Base-by-base conservation (phyloP, 2,888 invertebrate species). In the Phortica okadai region DNA sequence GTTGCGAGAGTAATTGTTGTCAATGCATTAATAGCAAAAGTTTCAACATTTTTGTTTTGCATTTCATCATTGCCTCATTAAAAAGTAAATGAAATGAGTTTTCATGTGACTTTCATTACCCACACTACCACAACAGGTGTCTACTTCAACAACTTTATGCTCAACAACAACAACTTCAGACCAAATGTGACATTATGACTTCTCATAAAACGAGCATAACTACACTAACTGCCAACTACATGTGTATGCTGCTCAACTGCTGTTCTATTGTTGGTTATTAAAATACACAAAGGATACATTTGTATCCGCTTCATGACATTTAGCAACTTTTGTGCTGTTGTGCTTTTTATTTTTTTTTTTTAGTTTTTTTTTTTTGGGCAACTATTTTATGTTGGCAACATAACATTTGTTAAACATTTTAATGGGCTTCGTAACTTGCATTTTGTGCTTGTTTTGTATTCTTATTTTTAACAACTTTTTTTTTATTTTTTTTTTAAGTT, bases 281-380 rank as follows among this genome's bases (percentile, higher is more conserved):
- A 25, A 56, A 72, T 72, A 72, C 70, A 72, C 70, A 72, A 72
- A 72, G 70, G 70, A 72, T 54, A 72, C 70, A 72, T 72, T 72
- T 72, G 54, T 72, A 72, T 25, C 70, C 70, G 70, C 56, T 56
- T 50, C 70, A 72, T 54, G 70, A 72, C 56, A 72, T 72, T 72
- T 72, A 72, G 33, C 11, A 72, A 72, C 44, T 44, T 69, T 69
- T 45, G 21, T 69, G 59, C 45, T 45, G 25, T 69, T 44, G 44
- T 59, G 16, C 16, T 25, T 21, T 59, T 59, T 16, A 41, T 41
- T 14, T 25, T 41, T 42, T 2, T 33, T 41, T 42, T 66, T 7
- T 42, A 1, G 3, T 69, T 44, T 69, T 8, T 69, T 41, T 70
- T 6, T 25, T 69, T 69, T 33, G 21, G 42, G 14, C 50, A 50